phyloP scores from a whole-genome alignment of 2,113 vertebrate species.

The Peromyscus californicus region DNA sequence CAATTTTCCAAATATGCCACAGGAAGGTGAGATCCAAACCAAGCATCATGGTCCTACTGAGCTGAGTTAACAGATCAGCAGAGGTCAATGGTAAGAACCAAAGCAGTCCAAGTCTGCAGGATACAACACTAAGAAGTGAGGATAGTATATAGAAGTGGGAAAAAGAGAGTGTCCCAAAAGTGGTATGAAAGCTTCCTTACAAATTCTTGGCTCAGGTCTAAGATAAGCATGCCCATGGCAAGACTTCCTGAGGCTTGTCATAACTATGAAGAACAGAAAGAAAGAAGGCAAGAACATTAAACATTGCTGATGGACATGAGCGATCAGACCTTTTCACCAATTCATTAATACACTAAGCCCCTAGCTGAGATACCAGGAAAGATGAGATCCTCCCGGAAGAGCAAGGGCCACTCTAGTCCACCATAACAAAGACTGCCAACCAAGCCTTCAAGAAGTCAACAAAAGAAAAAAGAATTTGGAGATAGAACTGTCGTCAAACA shows the following conservation, averaged over 20 bases:
- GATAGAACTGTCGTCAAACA: not conserved
- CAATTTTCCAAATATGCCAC: not conserved
- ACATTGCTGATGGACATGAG: not conserved
- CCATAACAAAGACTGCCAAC: slow-evolving; percentile 7
- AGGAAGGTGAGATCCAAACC: not conserved
- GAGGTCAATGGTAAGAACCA: not conserved
- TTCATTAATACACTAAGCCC: not conserved
- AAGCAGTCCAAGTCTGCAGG: not conserved
- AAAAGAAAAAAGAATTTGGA: not conserved
- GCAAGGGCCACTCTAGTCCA: not conserved
- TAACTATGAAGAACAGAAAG: not conserved
- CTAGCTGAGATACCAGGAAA: not conserved
- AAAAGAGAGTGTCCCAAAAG: not conserved
- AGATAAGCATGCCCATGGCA: not conserved
- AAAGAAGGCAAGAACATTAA: not conserved
- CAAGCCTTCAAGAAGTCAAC: not conserved
- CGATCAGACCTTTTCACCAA: not conserved
- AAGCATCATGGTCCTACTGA: not conserved
- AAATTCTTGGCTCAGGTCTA: not conserved
- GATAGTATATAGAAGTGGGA: not conserved
- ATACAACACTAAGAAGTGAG: not conserved
- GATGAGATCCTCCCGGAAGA: not conserved
- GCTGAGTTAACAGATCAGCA: not conserved
- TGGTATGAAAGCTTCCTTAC: not conserved
- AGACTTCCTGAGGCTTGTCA: not conserved